These are phyloP conservation scores for Drosophila colorata DNA, from an alignment of 2,888 invertebrate genomes.

Conservation along the genomic window DNA sequence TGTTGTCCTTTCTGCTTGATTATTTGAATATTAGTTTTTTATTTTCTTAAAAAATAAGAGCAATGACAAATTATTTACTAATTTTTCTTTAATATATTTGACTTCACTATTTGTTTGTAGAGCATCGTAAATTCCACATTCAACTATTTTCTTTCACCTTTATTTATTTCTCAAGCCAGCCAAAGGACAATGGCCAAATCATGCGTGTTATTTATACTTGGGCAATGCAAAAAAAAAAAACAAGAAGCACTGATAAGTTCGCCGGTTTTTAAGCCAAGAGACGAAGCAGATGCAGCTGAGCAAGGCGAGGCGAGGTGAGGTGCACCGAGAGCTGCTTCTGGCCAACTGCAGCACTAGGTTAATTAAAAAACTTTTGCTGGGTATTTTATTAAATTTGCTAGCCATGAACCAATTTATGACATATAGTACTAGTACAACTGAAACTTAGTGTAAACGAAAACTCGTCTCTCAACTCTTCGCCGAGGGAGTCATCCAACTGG, in stretches of 20 bases:
- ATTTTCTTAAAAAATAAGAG: background rate
- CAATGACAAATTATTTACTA: too few relatives aligned
- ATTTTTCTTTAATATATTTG: too few relatives aligned
- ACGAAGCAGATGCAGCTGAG: too few relatives aligned
- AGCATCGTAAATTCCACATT: constrained; percentile 13
- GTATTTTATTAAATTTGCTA: constrained; percentile 46
- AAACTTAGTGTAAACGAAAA: constrained; percentile 12
- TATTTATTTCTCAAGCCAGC: constrained; percentile 23
- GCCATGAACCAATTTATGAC: constrained; percentile 36
- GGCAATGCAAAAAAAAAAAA: constrained; percentile 14
- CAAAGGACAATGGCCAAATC: constrained; percentile 57
- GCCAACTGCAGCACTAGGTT: constrained; percentile 47
- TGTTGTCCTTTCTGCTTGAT: background rate
- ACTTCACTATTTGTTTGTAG: constrained; percentile 1
- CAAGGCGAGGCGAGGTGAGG: too few relatives aligned
- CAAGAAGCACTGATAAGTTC: constrained; percentile 42
- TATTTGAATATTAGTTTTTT: background rate
- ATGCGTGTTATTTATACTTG: constrained; percentile 59
- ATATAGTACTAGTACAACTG: constrained; percentile 11
- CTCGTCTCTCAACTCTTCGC: constrained; percentile 8
- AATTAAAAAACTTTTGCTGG: constrained; percentile 75
- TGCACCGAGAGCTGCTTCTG: constrained; percentile 13
- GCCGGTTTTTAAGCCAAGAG: too few relatives aligned
- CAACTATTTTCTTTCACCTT: background rate
- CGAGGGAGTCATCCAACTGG: constrained; percentile 25